Conservation (phyloP, 2,888 invertebrate genomes). For the Meandrusa payeni region DNA sequence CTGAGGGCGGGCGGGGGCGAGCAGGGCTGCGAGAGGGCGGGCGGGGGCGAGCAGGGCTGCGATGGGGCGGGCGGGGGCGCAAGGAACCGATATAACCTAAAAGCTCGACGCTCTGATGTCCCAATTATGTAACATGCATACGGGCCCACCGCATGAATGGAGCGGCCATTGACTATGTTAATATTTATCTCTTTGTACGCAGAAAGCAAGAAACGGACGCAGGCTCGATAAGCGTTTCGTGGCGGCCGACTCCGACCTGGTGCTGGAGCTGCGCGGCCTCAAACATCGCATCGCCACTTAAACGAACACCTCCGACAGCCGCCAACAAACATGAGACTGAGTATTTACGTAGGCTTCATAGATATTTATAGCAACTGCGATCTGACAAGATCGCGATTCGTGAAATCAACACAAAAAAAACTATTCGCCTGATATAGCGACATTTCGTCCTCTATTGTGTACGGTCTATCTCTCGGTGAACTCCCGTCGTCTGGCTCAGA, state of each 20-base stretch:
- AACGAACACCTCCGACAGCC: slow-evolving; percentile 53
- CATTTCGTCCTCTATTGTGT: no score
- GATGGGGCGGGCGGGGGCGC: slow-evolving; percentile 42
- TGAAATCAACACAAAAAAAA: slow-evolving; percentile 41
- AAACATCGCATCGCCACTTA: slow-evolving; percentile 82
- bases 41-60: slow-evolving; percentile 29
- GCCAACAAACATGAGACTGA: slow-evolving; percentile 79
- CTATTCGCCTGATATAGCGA: slow-evolving; percentile 21
- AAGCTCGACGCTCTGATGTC: slow-evolving; percentile 36
- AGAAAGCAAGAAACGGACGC: slow-evolving; percentile 56
- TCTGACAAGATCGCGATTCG: slow-evolving; percentile 33
- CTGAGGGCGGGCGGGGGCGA: slow-evolving; percentile 40
- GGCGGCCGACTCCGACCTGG: slow-evolving; percentile 82
- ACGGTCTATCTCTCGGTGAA: slow-evolving; percentile 22
- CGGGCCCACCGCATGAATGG: slow-evolving; percentile 31
- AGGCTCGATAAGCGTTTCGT: slow-evolving; percentile 84
- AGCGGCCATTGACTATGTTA: slow-evolving; percentile 15
- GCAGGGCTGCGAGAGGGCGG: no score
- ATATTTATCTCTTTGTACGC: slow-evolving; percentile 38
- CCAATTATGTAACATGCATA: slow-evolving; percentile 30
- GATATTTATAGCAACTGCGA: slow-evolving; percentile 56
- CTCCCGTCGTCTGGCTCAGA: slow-evolving; percentile 16
- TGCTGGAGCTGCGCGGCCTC: slow-evolving; percentile 82
- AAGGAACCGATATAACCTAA: slow-evolving; percentile 37
- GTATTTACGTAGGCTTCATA: slow-evolving; percentile 67